Evolutionary conservation across 2,888 invertebrate genomes (phyloP).

Genomic region (Lissonota sp.): DNA sequence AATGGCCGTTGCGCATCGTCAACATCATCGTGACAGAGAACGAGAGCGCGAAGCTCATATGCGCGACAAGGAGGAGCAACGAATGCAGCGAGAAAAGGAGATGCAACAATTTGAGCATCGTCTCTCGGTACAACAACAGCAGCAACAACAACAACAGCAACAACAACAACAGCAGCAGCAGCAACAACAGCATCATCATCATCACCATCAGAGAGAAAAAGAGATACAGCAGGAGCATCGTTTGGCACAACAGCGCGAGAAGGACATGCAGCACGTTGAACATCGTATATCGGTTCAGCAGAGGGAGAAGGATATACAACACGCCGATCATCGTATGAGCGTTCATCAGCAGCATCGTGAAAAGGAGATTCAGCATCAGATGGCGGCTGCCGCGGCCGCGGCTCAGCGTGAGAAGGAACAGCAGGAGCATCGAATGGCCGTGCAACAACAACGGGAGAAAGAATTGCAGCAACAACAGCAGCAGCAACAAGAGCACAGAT

Average conservation of each 20-base stretch:
- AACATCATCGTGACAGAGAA: conserved; percentile 72
- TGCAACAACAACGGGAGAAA: conserved; percentile 71
- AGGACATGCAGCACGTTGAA: conserved; percentile 65
- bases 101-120: conserved; percentile 74
- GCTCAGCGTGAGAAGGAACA: conserved; percentile 80
- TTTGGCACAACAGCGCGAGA: conserved; percentile 72
- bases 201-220: conserved; percentile 73
- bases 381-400: conserved; percentile 75
- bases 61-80: conserved; percentile 78
- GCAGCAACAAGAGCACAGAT: conserved; percentile 75
- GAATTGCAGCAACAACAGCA: conserved; percentile 71
- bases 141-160: conserved; percentile 76
- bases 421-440: conserved; percentile 77
- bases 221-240: conserved; percentile 75
- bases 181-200: conserved; percentile 74
- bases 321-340: conserved; percentile 64
- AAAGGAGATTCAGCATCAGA: conserved; percentile 80
- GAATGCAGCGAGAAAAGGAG: conserved; percentile 81
- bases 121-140: conserved; percentile 73
- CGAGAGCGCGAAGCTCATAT: conserved; percentile 78
- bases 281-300: conserved; percentile 66
- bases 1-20: conserved; percentile 78
- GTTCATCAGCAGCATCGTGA: conserved; percentile 78
- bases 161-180: conserved; percentile 71
- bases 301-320: conserved; percentile 71